Evolutionary conservation across 2,888 invertebrate genomes (phyloP).

Genomic region (Rapana venosa): DNA sequence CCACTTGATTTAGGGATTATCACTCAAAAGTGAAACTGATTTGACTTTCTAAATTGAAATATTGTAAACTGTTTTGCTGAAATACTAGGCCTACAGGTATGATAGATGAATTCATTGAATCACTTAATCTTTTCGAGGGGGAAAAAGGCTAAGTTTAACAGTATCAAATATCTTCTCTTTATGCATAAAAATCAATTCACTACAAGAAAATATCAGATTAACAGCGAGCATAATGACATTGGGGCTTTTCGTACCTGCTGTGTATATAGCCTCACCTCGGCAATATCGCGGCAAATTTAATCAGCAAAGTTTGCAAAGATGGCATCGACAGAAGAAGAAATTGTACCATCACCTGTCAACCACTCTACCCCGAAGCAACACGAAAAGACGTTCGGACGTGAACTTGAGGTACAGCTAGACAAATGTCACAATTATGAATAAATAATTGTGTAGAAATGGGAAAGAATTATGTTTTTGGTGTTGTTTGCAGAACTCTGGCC

Average conservation of each 20-base stretch:
- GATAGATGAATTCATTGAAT: too few relatives aligned
- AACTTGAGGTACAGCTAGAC: slow-evolving; percentile 20
- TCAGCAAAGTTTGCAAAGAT: background rate
- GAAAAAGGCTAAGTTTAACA: too few relatives aligned
- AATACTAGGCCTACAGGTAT: too few relatives aligned
- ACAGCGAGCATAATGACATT: background rate
- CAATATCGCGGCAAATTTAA: slow-evolving; percentile 32
- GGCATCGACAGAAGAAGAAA: slow-evolving; percentile 15
- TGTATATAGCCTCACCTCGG: background rate
- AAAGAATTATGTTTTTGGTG: background rate
- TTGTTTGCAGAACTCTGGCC: background rate
- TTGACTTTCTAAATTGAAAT: too few relatives aligned
- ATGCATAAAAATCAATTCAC: too few relatives aligned
- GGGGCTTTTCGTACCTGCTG: background rate
- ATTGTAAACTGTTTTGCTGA: too few relatives aligned
- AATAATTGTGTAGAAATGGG: background rate
- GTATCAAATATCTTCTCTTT: too few relatives aligned
- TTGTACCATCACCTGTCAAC: background rate
- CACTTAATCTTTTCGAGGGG: too few relatives aligned
- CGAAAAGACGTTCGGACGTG: background rate
- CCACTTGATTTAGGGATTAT: too few relatives aligned
- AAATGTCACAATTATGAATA: background rate
- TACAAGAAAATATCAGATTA: background rate
- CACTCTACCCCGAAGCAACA: slow-evolving; percentile 34
- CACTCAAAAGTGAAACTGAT: too few relatives aligned